Conservation (phyloP, 2,797 vertebrate genomes). For the Adrianichthys oophorus region DNA sequence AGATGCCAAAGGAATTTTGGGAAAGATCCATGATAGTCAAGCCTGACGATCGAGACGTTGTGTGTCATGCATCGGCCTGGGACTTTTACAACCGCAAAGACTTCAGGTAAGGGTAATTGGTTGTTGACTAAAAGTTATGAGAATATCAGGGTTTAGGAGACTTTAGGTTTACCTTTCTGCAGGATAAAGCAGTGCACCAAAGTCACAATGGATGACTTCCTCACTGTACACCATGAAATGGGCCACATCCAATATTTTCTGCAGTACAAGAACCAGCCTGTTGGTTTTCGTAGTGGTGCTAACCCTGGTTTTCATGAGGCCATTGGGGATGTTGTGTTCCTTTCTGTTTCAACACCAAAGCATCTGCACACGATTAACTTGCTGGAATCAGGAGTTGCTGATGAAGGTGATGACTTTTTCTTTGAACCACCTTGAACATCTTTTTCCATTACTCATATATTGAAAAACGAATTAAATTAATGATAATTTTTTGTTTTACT, state of each 20-base stretch:
- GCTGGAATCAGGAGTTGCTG: slow-evolving; percentile 70
- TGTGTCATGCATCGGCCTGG: slow-evolving; percentile 97
- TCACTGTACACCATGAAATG: slow-evolving; percentile 98
- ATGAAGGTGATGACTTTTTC: slow-evolving; percentile 71
- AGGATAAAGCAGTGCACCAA: slow-evolving; percentile 98
- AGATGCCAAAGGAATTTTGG: slow-evolving; percentile 93
- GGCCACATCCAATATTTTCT: slow-evolving; percentile 95
- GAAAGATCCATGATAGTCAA: slow-evolving; percentile 89
- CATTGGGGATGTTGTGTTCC: slow-evolving; percentile 89
- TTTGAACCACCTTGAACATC: not conserved
- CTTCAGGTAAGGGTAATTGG: slow-evolving; percentile 83
- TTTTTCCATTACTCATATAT: not conserved
- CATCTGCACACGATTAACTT: slow-evolving; percentile 88
- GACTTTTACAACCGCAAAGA: slow-evolving; percentile 97
- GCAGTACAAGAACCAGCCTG: slow-evolving; percentile 90
- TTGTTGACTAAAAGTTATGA: too few species aligned
- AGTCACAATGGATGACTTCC: slow-evolving; percentile 95
- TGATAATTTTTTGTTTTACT: slow-evolving; percentile 12
- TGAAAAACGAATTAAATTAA: too few species aligned
- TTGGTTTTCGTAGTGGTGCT: slow-evolving; percentile 88
- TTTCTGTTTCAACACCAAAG: slow-evolving; percentile 92
- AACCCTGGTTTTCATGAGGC: slow-evolving; percentile 98
- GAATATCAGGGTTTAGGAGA: too few species aligned
- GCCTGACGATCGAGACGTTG: slow-evolving; percentile 87
- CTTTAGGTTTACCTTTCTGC: not conserved